Percentiles rank a stretch among this genome's conserved stretches.
phyloP scores from a whole-genome alignment of 2,888 invertebrate genomes.

The Polydrusus tereticollis region DNA sequence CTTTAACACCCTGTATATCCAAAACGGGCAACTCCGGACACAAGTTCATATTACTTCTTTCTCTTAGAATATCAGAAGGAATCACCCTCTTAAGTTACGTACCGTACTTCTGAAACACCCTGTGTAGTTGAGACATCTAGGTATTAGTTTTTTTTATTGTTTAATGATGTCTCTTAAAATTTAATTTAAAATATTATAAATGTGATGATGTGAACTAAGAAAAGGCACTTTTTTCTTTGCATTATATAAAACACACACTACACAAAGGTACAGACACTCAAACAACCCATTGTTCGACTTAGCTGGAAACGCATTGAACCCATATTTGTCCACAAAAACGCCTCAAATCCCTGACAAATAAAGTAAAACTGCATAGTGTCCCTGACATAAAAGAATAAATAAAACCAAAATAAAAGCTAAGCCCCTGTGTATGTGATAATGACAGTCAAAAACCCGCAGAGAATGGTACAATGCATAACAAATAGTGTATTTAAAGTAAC shows the following conservation, averaged over 20 bases:
- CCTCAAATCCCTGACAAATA: constrained; percentile 38
- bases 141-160: too few species aligned
- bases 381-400: constrained; percentile 42
- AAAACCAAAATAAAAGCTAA: constrained; percentile 34
- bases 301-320: constrained; percentile 43
- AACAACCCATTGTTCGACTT: constrained; percentile 34
- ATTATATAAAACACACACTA: constrained; percentile 14
- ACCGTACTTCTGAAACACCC: too few species aligned
- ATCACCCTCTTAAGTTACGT: too few species aligned
- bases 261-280: constrained; percentile 2
- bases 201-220: too few species aligned
- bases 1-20: too few species aligned
- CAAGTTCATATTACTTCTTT: too few species aligned
- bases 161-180: too few species aligned
- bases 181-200: too few species aligned
- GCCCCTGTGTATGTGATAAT: constrained; percentile 39
- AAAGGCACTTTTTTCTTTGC: too few species aligned
- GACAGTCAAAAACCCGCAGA: constrained; percentile 48
- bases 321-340: constrained; percentile 45
- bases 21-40: too few species aligned
- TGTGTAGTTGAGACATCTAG: too few species aligned
- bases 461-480: constrained; percentile 39
- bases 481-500: constrained; percentile 24
- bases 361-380: constrained; percentile 32
- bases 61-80: too few species aligned